These are phyloP conservation scores for Anser brachyrhynchus DNA, from an alignment of 2,113 vertebrate species.

Conservation along the genomic window DNA sequence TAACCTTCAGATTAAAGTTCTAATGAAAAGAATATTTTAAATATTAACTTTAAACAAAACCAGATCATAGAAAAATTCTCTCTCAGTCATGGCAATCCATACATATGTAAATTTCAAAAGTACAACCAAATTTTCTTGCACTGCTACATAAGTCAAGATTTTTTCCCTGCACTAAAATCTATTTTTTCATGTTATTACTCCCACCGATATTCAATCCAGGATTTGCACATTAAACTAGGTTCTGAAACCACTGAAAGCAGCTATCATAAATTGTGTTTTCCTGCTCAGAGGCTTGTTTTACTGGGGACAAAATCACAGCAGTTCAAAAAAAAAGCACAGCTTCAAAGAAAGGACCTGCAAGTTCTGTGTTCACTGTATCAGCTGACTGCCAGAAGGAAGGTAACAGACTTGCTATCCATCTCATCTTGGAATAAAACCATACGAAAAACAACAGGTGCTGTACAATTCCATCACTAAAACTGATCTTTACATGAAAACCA, in stretches of 20 bases:
- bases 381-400: background rate
- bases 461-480: background rate
- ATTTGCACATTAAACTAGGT: background rate
- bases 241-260: background rate
- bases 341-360: background rate
- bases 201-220: fast-evolving
- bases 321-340: background rate
- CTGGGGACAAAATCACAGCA: background rate
- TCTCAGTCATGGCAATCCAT: background rate
- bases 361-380: background rate
- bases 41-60: conserved; percentile 23
- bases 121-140: background rate
- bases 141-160: background rate
- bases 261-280: background rate
- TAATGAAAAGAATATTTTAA: conserved; percentile 69
- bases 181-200: background rate
- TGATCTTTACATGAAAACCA: background rate
- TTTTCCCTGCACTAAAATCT: background rate
- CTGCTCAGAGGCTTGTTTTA: background rate
- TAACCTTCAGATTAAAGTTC: conserved; percentile 85
- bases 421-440: background rate
- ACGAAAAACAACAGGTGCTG: background rate
- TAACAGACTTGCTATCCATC: background rate
- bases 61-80: background rate
- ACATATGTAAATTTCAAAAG: background rate